phyloP scores from a whole-genome alignment of 2,888 invertebrate genomes.

The Halocaridina rubra region DNA sequence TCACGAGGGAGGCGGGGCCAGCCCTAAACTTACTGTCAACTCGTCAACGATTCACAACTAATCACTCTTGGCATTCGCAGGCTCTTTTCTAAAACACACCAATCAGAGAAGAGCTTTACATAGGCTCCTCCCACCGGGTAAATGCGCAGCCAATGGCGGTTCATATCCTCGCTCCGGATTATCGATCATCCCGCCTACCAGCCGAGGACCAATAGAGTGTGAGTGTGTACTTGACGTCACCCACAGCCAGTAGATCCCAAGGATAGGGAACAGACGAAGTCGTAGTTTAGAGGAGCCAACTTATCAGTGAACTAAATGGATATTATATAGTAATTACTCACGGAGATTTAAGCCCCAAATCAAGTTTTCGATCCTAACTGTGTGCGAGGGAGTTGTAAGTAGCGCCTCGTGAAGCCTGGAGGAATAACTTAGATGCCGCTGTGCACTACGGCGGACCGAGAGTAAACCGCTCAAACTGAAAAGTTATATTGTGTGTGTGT shows the following conservation, averaged over 20 bases:
- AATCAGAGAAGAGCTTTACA: constrained; percentile 22
- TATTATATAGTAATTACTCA: constrained; percentile 64
- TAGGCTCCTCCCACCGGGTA: constrained; percentile 1
- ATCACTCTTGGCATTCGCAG: constrained; percentile 63
- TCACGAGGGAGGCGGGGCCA: constrained; percentile 29
- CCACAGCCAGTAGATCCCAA: constrained; percentile 51
- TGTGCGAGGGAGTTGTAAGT: constrained; percentile 60
- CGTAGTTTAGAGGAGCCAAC: constrained; percentile 64
- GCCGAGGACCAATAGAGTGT: constrained; percentile 45
- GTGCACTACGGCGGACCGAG: constrained; percentile 11
- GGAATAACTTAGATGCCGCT: constrained; percentile 16
- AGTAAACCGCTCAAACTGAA: constrained; percentile 10
- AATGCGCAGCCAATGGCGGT: constrained; percentile 13
- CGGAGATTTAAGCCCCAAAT: constrained; percentile 63
- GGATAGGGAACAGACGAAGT: constrained; percentile 60
- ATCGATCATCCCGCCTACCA: constrained; percentile 44
- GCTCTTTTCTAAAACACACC: constrained; percentile 20
- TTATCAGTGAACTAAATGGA: constrained; percentile 64
- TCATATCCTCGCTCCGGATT: constrained; percentile 23
- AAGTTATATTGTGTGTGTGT: constrained; percentile 41
- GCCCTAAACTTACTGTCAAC: constrained; percentile 51
- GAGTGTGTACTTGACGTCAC: constrained; percentile 49
- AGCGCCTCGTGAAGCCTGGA: constrained; percentile 24
- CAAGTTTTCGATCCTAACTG: constrained; percentile 63
- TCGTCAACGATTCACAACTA: constrained; percentile 58